Base-by-base conservation (phyloP, 1,140 invertebrate genomes). In the Philopotamus ludificatus region DNA sequence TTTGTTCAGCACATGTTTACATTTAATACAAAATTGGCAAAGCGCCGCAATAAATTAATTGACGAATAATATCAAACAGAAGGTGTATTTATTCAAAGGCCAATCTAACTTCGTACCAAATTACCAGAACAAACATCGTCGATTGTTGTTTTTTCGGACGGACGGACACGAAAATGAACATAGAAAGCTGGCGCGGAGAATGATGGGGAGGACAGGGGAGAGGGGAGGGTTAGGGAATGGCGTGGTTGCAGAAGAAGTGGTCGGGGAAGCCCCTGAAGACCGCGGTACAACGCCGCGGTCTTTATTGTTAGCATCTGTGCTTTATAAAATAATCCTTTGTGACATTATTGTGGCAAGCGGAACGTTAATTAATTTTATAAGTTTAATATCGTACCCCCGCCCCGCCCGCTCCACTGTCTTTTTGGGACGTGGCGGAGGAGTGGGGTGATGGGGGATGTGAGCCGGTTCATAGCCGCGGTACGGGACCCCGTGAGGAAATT, bases 301-400 rank as follows among this genome's bases (percentile, higher is more conserved):
- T 54, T 62, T 65, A 34, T 63, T 58, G 67, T 63, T 51, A 66
- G 63, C 67, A 69, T 69, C 67, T 69, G 67, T 54, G 63, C 59
- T 59, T 55, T 69, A 69, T 69, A 66, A 66, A 69, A 63, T 69
- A 69, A 69, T 69, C 67, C 63, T 62, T 61, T 69, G 63, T 65
- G 67, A 68, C 67, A 63, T 68, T 62, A 63, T 65, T 68, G 67
- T 58, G 67, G 67, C 63, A 65, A 68, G 59, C 63, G 58, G 63
- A 62, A 68, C 63, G 67, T 66, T 69, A 69, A 69, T 69, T 69
- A 69, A 69, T 69, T 69, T 69, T 66, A 63, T 63, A 69, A 69
- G 63, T 69, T 69, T 66, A 69, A 66, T 69, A 66, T 66, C n/a
- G n/a, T n/a, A n/a, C 67, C 59, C 53, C 53, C 53, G 12, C 28